These are phyloP conservation scores for Brachyrhaphis roseni DNA, from an alignment of 2,797 vertebrate species.

Conservation along the genomic window DNA sequence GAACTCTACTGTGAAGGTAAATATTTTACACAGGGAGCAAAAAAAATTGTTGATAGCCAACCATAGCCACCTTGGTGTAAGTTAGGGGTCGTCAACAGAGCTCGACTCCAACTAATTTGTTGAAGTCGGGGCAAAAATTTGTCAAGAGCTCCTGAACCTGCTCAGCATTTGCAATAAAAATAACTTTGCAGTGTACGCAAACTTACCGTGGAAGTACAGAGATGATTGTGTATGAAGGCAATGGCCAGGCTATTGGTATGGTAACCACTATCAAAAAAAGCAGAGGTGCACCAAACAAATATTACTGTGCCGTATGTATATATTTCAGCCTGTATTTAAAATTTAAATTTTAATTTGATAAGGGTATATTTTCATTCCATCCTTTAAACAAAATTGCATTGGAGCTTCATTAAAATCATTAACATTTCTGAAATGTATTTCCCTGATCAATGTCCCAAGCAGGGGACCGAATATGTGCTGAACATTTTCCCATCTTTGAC, in stretches of 20 bases:
- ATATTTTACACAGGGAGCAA: not conserved
- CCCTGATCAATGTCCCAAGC: not conserved
- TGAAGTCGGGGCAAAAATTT: not conserved
- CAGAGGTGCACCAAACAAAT: not conserved
- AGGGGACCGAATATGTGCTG: too few species aligned
- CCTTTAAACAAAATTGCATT: not conserved
- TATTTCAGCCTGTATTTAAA: not conserved
- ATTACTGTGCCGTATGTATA: not conserved
- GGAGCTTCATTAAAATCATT: not conserved
- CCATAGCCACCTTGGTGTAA: not conserved
- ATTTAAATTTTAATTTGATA: not conserved
- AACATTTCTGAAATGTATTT: not conserved
- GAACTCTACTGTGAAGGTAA: constrained; percentile 22
- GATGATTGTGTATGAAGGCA: too few species aligned
- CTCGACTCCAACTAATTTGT: not conserved
- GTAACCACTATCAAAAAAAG: too few species aligned
- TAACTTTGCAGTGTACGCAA: not conserved
- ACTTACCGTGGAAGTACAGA: not conserved
- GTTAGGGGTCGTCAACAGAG: not conserved
- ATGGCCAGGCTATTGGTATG: too few species aligned
- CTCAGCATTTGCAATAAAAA: not conserved
- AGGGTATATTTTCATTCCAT: not conserved
- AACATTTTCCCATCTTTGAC: too few species aligned
- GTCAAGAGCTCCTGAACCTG: not conserved
- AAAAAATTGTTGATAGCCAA: not conserved